Conservation (phyloP, 2,888 invertebrate species). For the Eulithis prunata region DNA sequence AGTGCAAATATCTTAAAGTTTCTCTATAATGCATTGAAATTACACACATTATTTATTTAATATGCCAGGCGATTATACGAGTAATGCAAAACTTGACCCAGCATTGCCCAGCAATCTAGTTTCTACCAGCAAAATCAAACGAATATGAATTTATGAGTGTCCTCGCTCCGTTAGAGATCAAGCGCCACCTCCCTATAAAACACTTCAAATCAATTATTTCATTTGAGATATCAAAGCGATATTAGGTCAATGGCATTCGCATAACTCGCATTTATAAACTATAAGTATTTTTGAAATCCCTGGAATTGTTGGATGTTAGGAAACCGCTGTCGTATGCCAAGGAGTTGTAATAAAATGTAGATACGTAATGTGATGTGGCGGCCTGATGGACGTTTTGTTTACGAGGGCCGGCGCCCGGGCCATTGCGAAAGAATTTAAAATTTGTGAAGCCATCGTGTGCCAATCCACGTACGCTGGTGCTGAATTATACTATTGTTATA, state of each 20-base stretch:
- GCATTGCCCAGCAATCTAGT: slow-evolving; percentile 16
- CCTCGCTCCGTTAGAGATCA: slow-evolving; percentile 39
- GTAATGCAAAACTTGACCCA: slow-evolving; percentile 12
- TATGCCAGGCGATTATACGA: slow-evolving; percentile 16
- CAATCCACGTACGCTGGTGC: slow-evolving; percentile 56
- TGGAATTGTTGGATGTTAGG: slow-evolving; percentile 60
- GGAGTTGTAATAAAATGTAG: slow-evolving; percentile 61
- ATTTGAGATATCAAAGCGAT: slow-evolving; percentile 52
- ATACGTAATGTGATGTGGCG: slow-evolving; percentile 46
- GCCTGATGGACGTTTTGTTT: slow-evolving; percentile 67
- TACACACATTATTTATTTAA: slow-evolving; percentile 26
- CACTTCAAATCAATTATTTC: slow-evolving; percentile 44
- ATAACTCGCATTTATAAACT: slow-evolving; percentile 53
- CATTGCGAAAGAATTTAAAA: slow-evolving; percentile 63
- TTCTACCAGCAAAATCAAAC: slow-evolving; percentile 30
- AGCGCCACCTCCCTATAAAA: slow-evolving; percentile 41
- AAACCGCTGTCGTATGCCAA: slow-evolving; percentile 63
- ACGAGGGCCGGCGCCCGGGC: slow-evolving; percentile 54
- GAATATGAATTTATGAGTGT: slow-evolving; percentile 38
- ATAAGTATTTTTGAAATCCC: slow-evolving; percentile 54
- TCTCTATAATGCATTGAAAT: slow-evolving; percentile 34
- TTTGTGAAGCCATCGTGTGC: slow-evolving; percentile 55
- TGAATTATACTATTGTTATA: slow-evolving; percentile 49
- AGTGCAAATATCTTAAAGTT: slow-evolving; percentile 19
- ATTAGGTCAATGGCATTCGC: slow-evolving; percentile 68